Conservation (phyloP, 2,113 vertebrate genomes). For the Python bivittatus region DNA sequence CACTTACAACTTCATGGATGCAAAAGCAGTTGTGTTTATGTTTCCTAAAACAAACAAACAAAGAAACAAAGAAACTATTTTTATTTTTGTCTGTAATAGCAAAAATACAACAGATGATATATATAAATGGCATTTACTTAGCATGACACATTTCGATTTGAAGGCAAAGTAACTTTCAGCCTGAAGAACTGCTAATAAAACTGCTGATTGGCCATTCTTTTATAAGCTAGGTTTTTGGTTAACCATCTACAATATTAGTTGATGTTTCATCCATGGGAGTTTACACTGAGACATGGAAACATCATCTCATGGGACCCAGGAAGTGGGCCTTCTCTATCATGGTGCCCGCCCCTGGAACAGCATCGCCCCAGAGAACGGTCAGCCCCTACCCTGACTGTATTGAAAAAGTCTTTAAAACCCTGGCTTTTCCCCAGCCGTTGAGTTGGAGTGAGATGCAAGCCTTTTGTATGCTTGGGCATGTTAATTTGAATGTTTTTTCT, state of each 20-base stretch:
- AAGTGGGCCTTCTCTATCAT: not conserved
- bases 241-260: not conserved
- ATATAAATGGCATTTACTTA: slow-evolving; percentile 30
- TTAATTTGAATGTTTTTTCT: not conserved
- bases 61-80: not conserved
- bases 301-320: not conserved
- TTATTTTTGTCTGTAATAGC: not conserved
- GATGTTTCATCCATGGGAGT: not conserved
- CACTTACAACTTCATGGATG: slow-evolving; percentile 90
- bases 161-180: slow-evolving; percentile 20
- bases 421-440: not conserved
- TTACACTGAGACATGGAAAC: not conserved
- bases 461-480: not conserved
- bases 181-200: slow-evolving; percentile 5
- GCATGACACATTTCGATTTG: not conserved
- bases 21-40: slow-evolving; percentile 99
- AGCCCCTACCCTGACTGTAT: not conserved
- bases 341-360: not conserved
- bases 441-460: not conserved
- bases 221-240: not conserved
- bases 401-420: not conserved
- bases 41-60: slow-evolving; percentile 82
- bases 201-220: not conserved
- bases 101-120: not conserved
- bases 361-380: not conserved